Conservation (phyloP, 2,113 vertebrate genomes). For the Pogona vitticeps region DNA sequence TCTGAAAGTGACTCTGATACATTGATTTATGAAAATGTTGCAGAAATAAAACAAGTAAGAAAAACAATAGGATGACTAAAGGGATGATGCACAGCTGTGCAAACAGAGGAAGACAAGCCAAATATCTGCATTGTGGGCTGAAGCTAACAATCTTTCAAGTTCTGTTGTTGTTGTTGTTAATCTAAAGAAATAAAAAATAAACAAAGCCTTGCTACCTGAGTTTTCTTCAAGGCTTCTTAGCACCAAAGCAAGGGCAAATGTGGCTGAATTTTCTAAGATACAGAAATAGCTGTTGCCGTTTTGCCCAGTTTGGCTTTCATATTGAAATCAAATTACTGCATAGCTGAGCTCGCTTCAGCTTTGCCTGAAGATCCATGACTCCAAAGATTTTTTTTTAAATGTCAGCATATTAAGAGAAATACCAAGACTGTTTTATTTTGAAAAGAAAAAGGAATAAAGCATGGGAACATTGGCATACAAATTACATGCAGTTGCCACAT, state of each 20-base stretch:
- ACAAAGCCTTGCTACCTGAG: not conserved
- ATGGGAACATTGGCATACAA: not conserved
- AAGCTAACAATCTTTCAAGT: constrained; percentile 30
- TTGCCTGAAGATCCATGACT: not conserved
- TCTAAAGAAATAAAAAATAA: constrained; percentile 20
- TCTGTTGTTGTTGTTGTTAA: not conserved
- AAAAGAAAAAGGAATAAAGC: not conserved
- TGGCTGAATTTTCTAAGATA: not conserved
- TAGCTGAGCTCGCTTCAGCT: not conserved
- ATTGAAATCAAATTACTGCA: not conserved
- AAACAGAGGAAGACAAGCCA: constrained; percentile 38
- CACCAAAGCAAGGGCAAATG: not conserved
- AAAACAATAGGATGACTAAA: not conserved
- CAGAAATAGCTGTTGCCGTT: not conserved
- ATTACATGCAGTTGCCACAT: not conserved
- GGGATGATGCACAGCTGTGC: not conserved
- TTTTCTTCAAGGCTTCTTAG: not conserved
- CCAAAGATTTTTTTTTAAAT: not conserved
- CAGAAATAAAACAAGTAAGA: constrained; percentile 52
- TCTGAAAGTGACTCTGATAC: constrained; percentile 53
- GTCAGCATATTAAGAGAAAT: not conserved
- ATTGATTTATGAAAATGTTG: constrained; percentile 60
- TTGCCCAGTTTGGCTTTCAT: constrained; percentile 1
- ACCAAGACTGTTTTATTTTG: not conserved
- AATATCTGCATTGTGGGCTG: not conserved